Evolutionary conservation across 2,797 vertebrate species (phyloP), one percentile per base, ranked within the genome.

Genomic region (Coendou prehensilis): DNA sequence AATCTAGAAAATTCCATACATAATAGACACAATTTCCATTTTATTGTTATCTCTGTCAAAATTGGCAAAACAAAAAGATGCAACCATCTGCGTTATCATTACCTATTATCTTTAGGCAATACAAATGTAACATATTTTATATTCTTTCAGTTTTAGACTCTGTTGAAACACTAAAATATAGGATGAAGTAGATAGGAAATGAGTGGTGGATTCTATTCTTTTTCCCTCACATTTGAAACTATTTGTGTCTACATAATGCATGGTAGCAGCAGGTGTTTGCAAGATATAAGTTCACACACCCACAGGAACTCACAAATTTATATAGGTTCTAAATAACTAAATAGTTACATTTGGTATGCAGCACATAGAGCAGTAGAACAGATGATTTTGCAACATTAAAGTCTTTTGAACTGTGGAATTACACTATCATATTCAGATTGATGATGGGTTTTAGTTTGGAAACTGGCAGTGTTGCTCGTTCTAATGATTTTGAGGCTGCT

Each of bases 291-390:
- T 96, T 63, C 50, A 61, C 45, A 63, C 33, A 93, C 17, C 69
- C 22, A 87, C 6, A 79, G 30, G 64, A 73, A 41, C 18, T 10
- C 63, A 88, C 9, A 83, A 23, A 85, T 84, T 95, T 83, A 80
- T 96, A 54, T 50, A 73, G n/a, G 37, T 87, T 6, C 30, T 92
- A 96, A 96, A 95, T 97, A 93, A 90, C 84, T 97, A 87, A 97
- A 30, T 41, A 73, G 47, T 82, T 88, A 14, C 5, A 63, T 97
- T 93, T 97, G 47, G 22, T 56, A 71, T 85, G 14, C 89, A 93
- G 63, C 79, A 89, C 78, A 76, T 10, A 84, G 13, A 93, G 20
- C 30, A 90, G n/a, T 15, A 64, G 30, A 87, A 90, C 56, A 91
- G 50, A 97, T 83, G 89, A 90, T 52, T 88, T 73, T 87, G 45